phyloP scores from a whole-genome alignment of 2,797 vertebrate genomes.

The Rhabdomys pumilio region DNA sequence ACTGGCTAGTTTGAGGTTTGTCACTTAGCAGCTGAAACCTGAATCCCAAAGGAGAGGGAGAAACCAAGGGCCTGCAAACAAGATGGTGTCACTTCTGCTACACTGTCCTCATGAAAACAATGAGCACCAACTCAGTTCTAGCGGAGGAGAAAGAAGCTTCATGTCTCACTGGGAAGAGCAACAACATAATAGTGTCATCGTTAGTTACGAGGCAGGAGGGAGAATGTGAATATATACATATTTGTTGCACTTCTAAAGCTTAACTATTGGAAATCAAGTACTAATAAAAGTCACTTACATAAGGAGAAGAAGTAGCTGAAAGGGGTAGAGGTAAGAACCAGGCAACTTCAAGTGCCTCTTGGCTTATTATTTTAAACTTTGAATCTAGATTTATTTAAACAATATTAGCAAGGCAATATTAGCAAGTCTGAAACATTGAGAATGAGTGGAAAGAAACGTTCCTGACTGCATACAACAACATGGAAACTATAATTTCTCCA shows the following conservation, averaged over 20 bases:
- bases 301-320: neutral
- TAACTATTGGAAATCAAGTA: neutral
- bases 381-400: neutral
- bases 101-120: neutral
- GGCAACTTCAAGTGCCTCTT: neutral
- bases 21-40: neutral
- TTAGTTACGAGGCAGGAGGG: neutral
- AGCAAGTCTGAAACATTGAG: slow-evolving; percentile 11
- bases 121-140: neutral
- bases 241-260: neutral
- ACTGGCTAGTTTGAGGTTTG: neutral
- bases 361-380: neutral
- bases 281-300: neutral
- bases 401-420: neutral
- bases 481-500: slow-evolving; percentile 15
- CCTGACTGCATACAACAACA: neutral
- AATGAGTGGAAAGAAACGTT: slow-evolving; percentile 3
- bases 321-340: neutral
- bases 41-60: neutral
- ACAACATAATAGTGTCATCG: neutral
- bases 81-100: neutral
- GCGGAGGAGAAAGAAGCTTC: neutral
- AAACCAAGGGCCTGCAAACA: neutral
- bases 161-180: neutral
- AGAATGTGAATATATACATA: neutral